Evolutionary conservation across 2,888 invertebrate genomes (phyloP).

Genomic region (Harmothoe impar): DNA sequence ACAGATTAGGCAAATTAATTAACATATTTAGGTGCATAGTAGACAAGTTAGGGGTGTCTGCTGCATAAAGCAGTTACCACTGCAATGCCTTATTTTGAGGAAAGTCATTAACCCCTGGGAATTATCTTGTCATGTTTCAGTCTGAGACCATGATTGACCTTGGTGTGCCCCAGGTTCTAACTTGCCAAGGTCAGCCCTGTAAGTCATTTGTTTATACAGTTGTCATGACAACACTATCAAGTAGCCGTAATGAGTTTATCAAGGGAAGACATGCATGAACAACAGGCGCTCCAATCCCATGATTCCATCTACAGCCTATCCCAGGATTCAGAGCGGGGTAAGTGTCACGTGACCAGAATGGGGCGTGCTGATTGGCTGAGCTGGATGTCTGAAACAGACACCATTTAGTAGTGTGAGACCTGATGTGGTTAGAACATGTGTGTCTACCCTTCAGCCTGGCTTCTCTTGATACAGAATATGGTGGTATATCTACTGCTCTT

Average conservation of each 20-base stretch:
- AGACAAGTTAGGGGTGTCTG: too few relatives aligned
- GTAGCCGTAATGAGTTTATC: slow-evolving; percentile 14
- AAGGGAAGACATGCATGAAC: neutral
- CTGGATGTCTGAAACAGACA: neutral
- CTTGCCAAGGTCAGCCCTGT: neutral
- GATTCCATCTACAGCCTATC: slow-evolving; percentile 15
- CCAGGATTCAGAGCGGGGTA: slow-evolving; percentile 11
- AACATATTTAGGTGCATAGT: too few relatives aligned
- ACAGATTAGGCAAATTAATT: too few relatives aligned
- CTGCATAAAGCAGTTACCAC: too few relatives aligned
- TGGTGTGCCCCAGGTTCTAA: neutral
- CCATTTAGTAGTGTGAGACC: too few relatives aligned
- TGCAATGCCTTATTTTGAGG: too few relatives aligned
- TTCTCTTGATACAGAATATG: too few relatives aligned
- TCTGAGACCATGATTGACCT: neutral
- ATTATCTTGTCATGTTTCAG: too few relatives aligned
- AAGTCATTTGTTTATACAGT: neutral
- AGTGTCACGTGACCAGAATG: slow-evolving; percentile 34
- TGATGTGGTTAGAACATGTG: too few relatives aligned
- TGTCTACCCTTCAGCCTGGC: too few relatives aligned
- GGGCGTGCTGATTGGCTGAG: neutral
- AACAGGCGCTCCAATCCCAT: neutral
- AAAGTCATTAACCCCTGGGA: too few relatives aligned
- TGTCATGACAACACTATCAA: slow-evolving; percentile 18
- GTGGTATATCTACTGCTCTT: too few relatives aligned